phyloP scores from a whole-genome alignment of 2,113 vertebrate species.

The Tamias sibiricus region DNA sequence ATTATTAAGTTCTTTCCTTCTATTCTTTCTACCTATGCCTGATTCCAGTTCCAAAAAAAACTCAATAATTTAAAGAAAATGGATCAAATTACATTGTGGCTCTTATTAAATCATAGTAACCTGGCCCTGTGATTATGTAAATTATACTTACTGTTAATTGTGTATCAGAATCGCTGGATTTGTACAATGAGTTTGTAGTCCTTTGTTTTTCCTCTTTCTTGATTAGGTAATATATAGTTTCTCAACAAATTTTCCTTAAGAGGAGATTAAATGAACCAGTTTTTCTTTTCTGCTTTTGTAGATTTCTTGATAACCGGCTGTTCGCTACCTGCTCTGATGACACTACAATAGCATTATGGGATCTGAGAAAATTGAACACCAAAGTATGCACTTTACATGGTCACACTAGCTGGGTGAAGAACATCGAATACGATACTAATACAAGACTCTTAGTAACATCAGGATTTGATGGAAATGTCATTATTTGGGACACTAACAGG shows the following conservation, averaged over 20 bases:
- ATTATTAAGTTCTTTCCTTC: constrained; percentile 50
- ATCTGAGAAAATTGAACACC: constrained; percentile 95
- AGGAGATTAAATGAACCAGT: constrained; percentile 64
- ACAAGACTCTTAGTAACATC: constrained; percentile 98
- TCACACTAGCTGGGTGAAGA: constrained; percentile 99
- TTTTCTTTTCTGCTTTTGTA: constrained; percentile 82
- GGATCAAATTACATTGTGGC: neutral
- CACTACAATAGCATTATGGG: constrained; percentile 98
- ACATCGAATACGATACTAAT: constrained; percentile 99
- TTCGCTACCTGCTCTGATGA: constrained; percentile 99
- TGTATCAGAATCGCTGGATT: constrained; percentile 34
- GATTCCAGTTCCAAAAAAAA: constrained; percentile 57
- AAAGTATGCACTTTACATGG: constrained; percentile 98
- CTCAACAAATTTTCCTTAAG: constrained; percentile 49
- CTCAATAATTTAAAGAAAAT: constrained; percentile 24
- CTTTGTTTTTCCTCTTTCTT: constrained; percentile 51
- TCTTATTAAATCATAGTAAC: constrained; percentile 34
- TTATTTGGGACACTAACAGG: constrained; percentile 99
- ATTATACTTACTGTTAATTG: neutral
- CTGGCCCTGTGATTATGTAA: neutral
- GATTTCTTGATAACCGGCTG: constrained; percentile 98
- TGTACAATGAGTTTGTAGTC: neutral
- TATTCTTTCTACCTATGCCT: neutral
- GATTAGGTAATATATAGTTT: constrained; percentile 51
- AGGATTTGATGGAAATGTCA: constrained; percentile 99